Base-by-base conservation (phyloP, 2,113 vertebrate species). In the Tragelaphus scriptus region DNA sequence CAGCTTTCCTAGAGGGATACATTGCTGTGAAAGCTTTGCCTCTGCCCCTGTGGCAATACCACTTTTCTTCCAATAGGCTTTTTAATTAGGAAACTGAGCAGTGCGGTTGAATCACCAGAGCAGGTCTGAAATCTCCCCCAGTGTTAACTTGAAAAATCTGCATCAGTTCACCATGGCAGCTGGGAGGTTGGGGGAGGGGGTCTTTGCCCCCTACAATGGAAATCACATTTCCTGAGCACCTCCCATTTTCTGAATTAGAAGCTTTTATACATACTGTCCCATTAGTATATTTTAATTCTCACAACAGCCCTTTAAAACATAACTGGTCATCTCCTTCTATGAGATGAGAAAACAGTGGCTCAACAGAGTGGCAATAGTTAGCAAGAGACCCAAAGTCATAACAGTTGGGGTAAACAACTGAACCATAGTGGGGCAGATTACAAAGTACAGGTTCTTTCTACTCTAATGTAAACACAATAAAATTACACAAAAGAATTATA, bases 51-150 rank as follows among this genome's bases (percentile, higher is more conserved):
- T 17, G 12, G 30, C 36, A 75, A 77, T 25, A 36, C 36, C 12
- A 59, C 5, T 63, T 19, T 88, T 36, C 79, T 36, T 85, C 58
- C 68, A 65, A 11, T 7, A 58, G 87, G 53, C 51, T 85, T 94
- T 94, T 95, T 61, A 96, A 95, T 97, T 82, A 97, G 82, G 88
- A 90, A 65, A 49, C 61, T 49, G 80, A 71, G 63, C 17, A 55
- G 56, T 25, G 36, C 7, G 6, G 40, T 3, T 68, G 3, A 32
- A 58, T 58, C 68, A 59, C 26, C n/a, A 61, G 28, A 6, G 65
- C 14, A 59, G 26, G 28, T 82, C 58, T 91, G 65, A 61, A 91
- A 75, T 71, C 49, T 56, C 28, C 58, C 6, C 21, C 11, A 23
- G 28, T 14, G 32, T 79, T 68, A 80, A 53, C n/a, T 21, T 26